Base-by-base conservation (phyloP, 2,113 vertebrate species). In the Cinclus cinclus region DNA sequence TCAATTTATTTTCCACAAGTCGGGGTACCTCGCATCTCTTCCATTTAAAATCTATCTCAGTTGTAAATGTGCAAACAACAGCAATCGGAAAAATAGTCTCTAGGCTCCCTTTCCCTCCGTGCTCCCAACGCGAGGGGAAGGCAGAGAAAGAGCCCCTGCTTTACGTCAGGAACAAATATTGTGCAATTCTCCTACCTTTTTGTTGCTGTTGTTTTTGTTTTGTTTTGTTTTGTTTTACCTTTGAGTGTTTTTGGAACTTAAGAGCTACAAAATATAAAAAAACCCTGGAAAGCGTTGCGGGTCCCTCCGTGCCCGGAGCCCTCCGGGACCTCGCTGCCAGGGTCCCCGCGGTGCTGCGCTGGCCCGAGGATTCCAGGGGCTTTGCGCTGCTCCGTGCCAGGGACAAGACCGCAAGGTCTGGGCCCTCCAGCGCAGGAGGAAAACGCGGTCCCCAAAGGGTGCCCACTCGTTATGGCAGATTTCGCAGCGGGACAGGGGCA, bases 191-290 rank as follows among this genome's bases (percentile, higher is more conserved):
- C 55, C 30, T 56, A 67, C 28, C 7, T 58, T 55, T 41, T 16
- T 25, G 6, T 6, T 14, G 11, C 23, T 15, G 19, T 21, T 55
- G 31, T 25, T 18, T 67, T 56, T 21, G 13, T 15, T 46, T 19
- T 7, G 1, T 4, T 37, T 37, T 37, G 35, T 37, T 37, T 37
- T 28, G 33, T 13, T 22, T 22, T 10, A 4, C 3, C 23, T 93
- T 83, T 91, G 77, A 71, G 52, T 82, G 58, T 47, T 92, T 91
- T 95, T 62, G 70, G 56, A 94, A 97, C 80, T 74, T 89, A 95
- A 9, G 49, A 15, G 24, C 49, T 50, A 50, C 24, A 27, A 27
- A 94, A 93, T 82, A 20, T 49, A 58, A 69, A 89, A 93, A 96
- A 46, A 7, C 71, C 81, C 84, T 86, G 94, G 87, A 82, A 97